Conservation (phyloP, 2,888 invertebrate species). For the Catocala fraxini region DNA sequence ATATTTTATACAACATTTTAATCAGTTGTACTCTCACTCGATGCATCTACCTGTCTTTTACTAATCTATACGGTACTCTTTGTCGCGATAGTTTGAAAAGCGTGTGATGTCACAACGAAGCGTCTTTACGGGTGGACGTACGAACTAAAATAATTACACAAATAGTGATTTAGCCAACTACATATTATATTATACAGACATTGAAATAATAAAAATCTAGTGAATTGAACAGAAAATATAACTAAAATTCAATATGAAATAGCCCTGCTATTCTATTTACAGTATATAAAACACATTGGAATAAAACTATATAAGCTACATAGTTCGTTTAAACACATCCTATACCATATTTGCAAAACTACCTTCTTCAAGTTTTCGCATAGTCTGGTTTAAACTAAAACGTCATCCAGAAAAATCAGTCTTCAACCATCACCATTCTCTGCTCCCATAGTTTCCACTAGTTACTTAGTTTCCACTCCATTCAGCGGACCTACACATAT, state of each 20-base stretch:
- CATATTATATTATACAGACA: conserved; percentile 12
- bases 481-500: conserved; percentile 90
- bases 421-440: conserved; percentile 49
- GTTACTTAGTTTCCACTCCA: conserved; percentile 80
- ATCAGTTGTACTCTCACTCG: too few species aligned
- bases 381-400: conserved; percentile 24
- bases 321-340: conserved; percentile 22
- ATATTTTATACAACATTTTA: too few species aligned
- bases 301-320: conserved; percentile 24
- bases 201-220: conserved; percentile 3
- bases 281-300: conserved; percentile 28
- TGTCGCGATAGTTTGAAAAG: too few species aligned
- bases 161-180: conserved; percentile 11
- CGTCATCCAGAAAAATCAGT: conserved; percentile 54
- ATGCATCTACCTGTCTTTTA: too few species aligned
- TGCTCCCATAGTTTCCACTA: conserved; percentile 74
- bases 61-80: too few species aligned
- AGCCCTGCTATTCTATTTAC: conserved; percentile 34
- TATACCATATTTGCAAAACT: not conserved
- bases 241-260: conserved; percentile 3
- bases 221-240: conserved; percentile 15
- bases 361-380: conserved; percentile 7
- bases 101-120: too few species aligned
- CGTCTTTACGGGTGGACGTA: not conserved
- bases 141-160: conserved; percentile 12